Evolutionary conservation across 2,888 invertebrate genomes (phyloP).

Genomic region (Gnatocerus cornutus): DNA sequence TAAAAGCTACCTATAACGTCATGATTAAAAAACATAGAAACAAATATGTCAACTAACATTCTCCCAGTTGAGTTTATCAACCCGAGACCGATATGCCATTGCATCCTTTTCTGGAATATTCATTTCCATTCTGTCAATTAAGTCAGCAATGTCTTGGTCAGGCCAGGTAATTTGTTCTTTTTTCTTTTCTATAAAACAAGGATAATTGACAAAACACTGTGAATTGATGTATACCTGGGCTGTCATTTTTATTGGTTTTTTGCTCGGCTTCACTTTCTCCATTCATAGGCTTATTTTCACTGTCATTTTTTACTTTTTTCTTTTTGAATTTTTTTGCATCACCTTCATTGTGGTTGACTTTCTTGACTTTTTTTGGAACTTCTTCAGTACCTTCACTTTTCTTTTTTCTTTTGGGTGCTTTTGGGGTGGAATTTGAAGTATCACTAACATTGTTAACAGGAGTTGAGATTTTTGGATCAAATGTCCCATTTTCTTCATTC

Average conservation of each 20-base stretch:
- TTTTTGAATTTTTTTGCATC: constrained; percentile 22
- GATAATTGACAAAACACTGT: not conserved
- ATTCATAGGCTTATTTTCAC: not conserved
- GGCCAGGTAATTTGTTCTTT: constrained; percentile 61
- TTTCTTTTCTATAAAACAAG: constrained; percentile 22
- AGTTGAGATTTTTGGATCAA: constrained; percentile 15
- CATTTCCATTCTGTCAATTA: constrained; percentile 69
- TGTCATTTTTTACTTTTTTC: constrained; percentile 12
- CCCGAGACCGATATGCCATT: constrained; percentile 69
- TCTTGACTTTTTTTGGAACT: constrained; percentile 28
- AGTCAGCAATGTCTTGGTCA: constrained; percentile 68
- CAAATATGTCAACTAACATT: constrained; percentile 61
- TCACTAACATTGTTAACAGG: not conserved
- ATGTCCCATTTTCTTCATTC: constrained; percentile 9
- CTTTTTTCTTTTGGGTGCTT: constrained; percentile 30
- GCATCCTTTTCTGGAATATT: constrained; percentile 71
- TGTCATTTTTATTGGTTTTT: constrained; percentile 14
- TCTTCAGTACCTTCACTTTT: constrained; percentile 27
- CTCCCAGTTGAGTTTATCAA: constrained; percentile 71
- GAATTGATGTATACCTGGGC: constrained; percentile 8
- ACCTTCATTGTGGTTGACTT: constrained; percentile 3
- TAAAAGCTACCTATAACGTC: constrained; percentile 69
- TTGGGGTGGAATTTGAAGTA: constrained; percentile 5
- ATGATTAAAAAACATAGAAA: not conserved
- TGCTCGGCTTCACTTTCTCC: constrained; percentile 15